Evolutionary conservation across 2,797 vertebrate genomes (phyloP).

Genomic region (Chaetophractus vellerosus): DNA sequence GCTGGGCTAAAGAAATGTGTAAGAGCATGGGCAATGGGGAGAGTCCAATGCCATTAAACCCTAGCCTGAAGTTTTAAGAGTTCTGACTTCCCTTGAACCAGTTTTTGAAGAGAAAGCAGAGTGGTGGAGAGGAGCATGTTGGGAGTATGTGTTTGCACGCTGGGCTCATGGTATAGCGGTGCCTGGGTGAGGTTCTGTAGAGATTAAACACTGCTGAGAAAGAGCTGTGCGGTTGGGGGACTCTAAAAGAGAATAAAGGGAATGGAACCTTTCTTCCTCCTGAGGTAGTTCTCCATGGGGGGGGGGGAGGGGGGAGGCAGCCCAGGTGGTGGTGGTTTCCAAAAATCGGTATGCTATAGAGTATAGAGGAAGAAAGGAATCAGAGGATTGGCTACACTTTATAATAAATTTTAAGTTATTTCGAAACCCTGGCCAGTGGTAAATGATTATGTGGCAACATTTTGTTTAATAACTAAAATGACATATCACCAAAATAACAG

Average conservation of each 20-base stretch:
- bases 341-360: neutral
- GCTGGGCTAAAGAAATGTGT: neutral
- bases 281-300: neutral
- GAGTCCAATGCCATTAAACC: neutral
- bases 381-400: neutral
- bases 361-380: neutral
- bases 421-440: neutral
- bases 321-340: neutral
- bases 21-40: neutral
- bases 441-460: neutral
- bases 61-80: neutral
- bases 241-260: neutral
- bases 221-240: neutral
- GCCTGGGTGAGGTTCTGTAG: neutral
- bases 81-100: neutral
- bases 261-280: neutral
- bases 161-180: neutral
- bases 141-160: neutral
- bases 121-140: neutral
- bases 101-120: neutral
- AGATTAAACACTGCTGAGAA: too few relatives aligned
- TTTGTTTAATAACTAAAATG: neutral
- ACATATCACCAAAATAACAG: neutral
- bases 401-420: neutral
- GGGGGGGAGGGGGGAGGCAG: neutral